Conservation (phyloP, 2,797 vertebrate genomes). For the Aphelocoma californica region DNA sequence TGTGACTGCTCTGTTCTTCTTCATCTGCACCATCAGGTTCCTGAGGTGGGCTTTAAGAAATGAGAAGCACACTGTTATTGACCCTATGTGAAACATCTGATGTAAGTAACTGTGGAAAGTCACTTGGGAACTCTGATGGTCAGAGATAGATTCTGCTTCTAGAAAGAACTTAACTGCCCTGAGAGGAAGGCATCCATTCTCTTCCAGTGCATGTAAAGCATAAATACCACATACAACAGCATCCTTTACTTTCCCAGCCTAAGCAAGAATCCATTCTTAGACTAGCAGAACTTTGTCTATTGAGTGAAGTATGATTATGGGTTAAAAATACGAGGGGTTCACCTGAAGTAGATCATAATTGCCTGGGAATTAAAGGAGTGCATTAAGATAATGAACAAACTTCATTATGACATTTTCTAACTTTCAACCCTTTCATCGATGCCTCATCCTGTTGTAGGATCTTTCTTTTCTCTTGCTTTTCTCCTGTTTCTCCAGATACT, state of each 20-base stretch:
- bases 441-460: not conserved
- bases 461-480: not conserved
- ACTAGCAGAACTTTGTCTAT: not conserved
- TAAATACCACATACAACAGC: not conserved
- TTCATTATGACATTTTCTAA: not conserved
- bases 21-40: not conserved
- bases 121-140: not conserved
- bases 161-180: not conserved
- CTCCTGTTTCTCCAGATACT: not conserved
- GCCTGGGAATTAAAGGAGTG: not conserved
- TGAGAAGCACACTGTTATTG: not conserved
- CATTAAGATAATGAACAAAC: not conserved
- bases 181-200: not conserved
- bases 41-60: not conserved
- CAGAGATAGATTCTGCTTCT: not conserved
- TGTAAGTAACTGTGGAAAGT: not conserved
- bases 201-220: not conserved
- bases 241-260: not conserved
- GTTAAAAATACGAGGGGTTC: not conserved
- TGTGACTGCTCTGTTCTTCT: not conserved
- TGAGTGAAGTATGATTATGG: not conserved
- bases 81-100: not conserved
- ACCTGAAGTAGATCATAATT: not conserved
- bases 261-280: not conserved
- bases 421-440: not conserved